Conservation (phyloP, 2,797 vertebrate genomes). For the Smutsia temminckii region DNA sequence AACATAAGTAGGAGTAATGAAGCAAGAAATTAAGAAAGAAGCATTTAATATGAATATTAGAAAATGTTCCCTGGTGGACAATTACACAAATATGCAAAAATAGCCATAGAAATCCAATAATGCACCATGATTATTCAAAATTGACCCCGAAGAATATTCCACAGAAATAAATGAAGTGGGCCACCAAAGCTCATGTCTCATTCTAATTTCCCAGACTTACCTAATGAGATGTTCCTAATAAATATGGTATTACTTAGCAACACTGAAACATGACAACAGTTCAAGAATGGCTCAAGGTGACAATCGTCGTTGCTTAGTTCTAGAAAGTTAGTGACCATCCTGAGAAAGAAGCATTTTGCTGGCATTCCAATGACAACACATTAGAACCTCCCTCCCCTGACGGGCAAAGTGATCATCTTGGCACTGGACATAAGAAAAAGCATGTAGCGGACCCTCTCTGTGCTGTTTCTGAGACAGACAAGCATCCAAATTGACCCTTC, state of each 20-base stretch:
- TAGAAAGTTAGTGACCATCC: neutral
- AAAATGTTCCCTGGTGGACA: neutral
- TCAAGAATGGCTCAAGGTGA: neutral
- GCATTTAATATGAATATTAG: slow-evolving; percentile 37
- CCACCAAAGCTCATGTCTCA: neutral
- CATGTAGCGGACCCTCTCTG: neutral
- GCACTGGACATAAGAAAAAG: neutral
- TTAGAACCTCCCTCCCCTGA: neutral
- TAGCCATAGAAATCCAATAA: neutral
- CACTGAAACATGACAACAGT: neutral
- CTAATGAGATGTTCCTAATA: neutral
- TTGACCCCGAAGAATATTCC: neutral
- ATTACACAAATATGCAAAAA: slow-evolving; percentile 23
- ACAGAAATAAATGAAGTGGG: slow-evolving; percentile 14
- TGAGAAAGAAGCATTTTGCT: neutral
- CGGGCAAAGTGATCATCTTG: neutral
- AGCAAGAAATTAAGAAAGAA: slow-evolving; percentile 56
- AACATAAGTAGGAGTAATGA: slow-evolving; percentile 39
- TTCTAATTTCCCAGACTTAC: neutral
- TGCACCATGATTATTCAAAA: slow-evolving; percentile 24
- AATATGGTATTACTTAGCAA: neutral
- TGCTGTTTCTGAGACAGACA: neutral
- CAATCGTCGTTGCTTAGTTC: neutral
- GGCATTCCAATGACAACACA: neutral
- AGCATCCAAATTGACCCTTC: neutral